phyloP scores from a whole-genome alignment of 1,140 invertebrate genomes.

The Drosophila biarmipes region DNA sequence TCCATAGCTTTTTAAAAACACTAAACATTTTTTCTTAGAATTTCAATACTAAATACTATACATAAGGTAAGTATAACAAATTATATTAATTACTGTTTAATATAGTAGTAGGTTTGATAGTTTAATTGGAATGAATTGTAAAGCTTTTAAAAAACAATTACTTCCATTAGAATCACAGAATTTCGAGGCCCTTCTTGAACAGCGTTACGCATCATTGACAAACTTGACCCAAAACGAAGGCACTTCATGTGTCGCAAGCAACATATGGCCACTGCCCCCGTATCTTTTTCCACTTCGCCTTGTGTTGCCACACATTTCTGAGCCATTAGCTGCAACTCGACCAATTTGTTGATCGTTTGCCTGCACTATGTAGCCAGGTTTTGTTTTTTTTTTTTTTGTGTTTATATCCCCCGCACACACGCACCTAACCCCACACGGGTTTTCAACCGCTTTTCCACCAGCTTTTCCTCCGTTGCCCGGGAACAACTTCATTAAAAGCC shows the following conservation, averaged over 20 bases:
- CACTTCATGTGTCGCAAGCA: background rate
- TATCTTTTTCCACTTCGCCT: background rate
- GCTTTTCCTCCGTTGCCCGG: slow-evolving; percentile 6
- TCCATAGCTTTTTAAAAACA: too few relatives aligned
- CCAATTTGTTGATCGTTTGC: slow-evolving; percentile 56
- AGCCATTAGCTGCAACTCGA: slow-evolving; percentile 36
- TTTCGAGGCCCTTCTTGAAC: background rate
- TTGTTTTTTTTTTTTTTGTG: background rate
- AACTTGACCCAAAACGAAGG: slow-evolving; percentile 15
- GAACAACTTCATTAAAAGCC: slow-evolving; percentile 71
- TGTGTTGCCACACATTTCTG: slow-evolving; percentile 17
- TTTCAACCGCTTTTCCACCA: background rate
- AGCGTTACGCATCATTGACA: background rate
- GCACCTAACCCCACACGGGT: background rate
- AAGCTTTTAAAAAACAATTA: too few relatives aligned
- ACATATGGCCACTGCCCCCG: background rate
- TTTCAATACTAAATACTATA: too few relatives aligned
- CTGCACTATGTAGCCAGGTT: background rate
- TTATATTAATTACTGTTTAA: background rate
- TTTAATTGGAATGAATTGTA: too few relatives aligned
- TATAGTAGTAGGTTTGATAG: too few relatives aligned
- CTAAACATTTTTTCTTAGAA: too few relatives aligned
- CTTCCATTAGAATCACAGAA: too few relatives aligned
- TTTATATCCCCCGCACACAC: background rate
- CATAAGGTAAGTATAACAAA: too few relatives aligned